A percentile compares a stretch with the other conserved stretches of the same genome.
These are phyloP conservation scores for Drosophila mimetica DNA, from an alignment of 2,888 invertebrate species.

Conservation along the genomic window DNA sequence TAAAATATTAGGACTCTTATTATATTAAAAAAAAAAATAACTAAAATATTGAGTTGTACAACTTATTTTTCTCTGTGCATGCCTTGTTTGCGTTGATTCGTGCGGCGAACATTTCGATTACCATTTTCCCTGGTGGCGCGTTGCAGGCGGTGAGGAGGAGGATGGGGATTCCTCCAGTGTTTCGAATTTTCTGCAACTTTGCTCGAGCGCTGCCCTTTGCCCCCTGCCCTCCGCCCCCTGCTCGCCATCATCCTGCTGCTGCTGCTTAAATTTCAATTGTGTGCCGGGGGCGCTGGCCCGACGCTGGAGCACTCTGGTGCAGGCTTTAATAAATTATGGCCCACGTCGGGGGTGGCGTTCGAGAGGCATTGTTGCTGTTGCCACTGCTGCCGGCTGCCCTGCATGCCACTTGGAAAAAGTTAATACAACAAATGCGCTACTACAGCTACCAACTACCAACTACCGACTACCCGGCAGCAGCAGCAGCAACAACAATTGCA, in stretches of 20 bases:
- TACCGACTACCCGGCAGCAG: slow-evolving; percentile 29
- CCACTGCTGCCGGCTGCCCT: slow-evolving; percentile 25
- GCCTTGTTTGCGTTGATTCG: slow-evolving; percentile 52
- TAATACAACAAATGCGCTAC: slow-evolving; percentile 77
- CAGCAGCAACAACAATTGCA: slow-evolving; percentile 45
- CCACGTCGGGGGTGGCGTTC: slow-evolving; percentile 37
- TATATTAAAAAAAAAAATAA: too few species aligned
- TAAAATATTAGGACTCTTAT: too few species aligned
- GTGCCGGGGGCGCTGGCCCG: slow-evolving; percentile 64
- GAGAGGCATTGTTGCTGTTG: slow-evolving; percentile 29
- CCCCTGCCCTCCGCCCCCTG: slow-evolving; percentile 18
- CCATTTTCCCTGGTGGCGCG: slow-evolving; percentile 58
- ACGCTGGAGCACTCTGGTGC: slow-evolving; percentile 74
- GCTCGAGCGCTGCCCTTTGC: slow-evolving; percentile 37
- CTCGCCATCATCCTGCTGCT: slow-evolving; percentile 20
- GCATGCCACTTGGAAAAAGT: slow-evolving; percentile 75
- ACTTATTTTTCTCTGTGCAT: slow-evolving; percentile 7
- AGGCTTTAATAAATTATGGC: slow-evolving; percentile 81
- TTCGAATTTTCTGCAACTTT: slow-evolving; percentile 70
- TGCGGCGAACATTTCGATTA: slow-evolving; percentile 72
- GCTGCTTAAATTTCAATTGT: slow-evolving; percentile 79
- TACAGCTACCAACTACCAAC: slow-evolving; percentile 4
- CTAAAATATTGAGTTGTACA: too few species aligned
- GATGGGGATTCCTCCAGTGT: slow-evolving; percentile 48
- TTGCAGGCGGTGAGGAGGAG: slow-evolving; percentile 1